Evolutionary conservation across 1,140 invertebrate genomes (phyloP), one percentile per base, ranked within the genome.

Genomic region (Bombus huntii): DNA sequence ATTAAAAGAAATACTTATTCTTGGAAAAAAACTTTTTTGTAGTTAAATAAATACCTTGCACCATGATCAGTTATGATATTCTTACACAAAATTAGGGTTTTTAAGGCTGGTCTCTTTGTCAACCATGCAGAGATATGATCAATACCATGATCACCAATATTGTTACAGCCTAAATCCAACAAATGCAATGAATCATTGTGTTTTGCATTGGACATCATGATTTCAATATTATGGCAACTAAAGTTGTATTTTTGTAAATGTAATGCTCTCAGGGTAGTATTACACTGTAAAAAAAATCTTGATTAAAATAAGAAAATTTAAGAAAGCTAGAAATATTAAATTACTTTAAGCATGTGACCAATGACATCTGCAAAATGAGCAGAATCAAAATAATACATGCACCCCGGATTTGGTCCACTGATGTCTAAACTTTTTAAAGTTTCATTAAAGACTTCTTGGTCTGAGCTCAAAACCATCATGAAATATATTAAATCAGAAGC

Each of bases 211-310:
- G 92, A 85, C 18, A 95, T 86, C 84, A 97, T 91, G 59, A 93
- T 94, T 89, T 96, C 96, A 5, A 96, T 92, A 88, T 96, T 96
- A 72, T 96, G 96, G 0, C 95, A 95, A 42, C 94, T 94, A 37
- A 97, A 95, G 84, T 95, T 89, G 83, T 96, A 96, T 85, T 97
- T 97, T 91, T 96, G 96, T 18, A 96, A 92, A 92, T 96, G 95
- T 28, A 97, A 87, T 87, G 96, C 96, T 3, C 93, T 92, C 47
- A 97, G 91, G 22, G 91, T 93, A 1, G 79, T 83, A 85, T 96
- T 96, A 10, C 91, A 47, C 95, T 95, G 83, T 10, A 78, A 42
- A 77, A 77, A 31, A 83, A 68, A 72, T 37, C 4, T 18, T 68
- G 18, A 68, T n/a, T 66, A 57, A 85, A 13, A 39, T 2, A 28